Percentiles rank a stretch among this genome's conserved stretches.
These are phyloP conservation scores for Pseudopipra pipra DNA, from an alignment of 2,113 vertebrate species.

Conservation along the genomic window DNA sequence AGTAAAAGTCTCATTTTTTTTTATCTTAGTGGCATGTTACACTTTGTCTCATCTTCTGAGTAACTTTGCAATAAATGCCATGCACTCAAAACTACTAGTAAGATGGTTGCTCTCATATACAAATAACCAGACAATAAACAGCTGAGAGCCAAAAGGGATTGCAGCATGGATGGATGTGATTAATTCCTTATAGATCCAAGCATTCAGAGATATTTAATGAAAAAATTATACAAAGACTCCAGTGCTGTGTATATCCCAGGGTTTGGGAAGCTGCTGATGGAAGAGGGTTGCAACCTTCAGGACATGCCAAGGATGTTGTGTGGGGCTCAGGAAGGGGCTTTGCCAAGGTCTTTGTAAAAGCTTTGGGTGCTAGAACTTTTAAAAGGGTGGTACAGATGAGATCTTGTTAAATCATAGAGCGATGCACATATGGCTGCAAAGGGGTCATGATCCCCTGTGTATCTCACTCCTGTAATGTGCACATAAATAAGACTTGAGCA, in stretches of 20 bases:
- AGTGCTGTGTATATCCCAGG: not conserved
- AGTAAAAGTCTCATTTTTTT: not conserved
- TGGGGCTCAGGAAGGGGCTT: not conserved
- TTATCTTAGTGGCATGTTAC: not conserved
- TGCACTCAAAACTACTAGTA: not conserved
- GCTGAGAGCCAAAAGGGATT: not conserved
- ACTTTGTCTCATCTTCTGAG: not conserved
- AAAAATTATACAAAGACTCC: not conserved
- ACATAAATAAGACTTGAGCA: not conserved
- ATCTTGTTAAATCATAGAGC: rapidly evolving
- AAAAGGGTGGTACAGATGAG: not conserved
- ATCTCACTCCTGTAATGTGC: not conserved
- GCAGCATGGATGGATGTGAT: not conserved
- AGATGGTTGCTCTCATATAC: not conserved
- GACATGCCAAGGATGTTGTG: rapidly evolving
- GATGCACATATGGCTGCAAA: not conserved
- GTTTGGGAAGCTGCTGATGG: not conserved
- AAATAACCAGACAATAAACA: not conserved
- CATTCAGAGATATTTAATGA: not conserved
- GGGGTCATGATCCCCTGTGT: not conserved
- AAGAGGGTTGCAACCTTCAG: not conserved
- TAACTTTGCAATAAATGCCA: not conserved
- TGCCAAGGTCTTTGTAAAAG: not conserved
- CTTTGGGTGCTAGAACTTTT: not conserved
- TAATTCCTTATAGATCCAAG: not conserved